Base-by-base conservation (phyloP, 2,113 vertebrate species). In the Pandion haliaetus region DNA sequence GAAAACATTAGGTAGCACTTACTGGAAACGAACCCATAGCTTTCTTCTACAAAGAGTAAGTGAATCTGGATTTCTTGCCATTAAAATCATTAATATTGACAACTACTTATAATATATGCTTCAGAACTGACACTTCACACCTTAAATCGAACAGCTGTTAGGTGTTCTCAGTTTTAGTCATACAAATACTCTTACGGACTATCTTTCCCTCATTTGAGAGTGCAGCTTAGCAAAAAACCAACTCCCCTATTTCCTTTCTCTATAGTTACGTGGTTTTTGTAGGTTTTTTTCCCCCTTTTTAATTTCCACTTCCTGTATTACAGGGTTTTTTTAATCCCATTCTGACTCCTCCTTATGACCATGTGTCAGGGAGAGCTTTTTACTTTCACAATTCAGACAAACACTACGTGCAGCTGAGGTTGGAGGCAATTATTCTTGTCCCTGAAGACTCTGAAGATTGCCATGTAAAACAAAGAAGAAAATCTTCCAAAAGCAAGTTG, bases 401-500 rank as follows among this genome's bases (percentile, higher is more conserved):
- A 36, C 38, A 21, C 50, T 66, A 40, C 0, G 1, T 23, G 38
- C 47, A 74, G 59, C 88, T 59, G 20, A 90, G 55, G 52, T 47
- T 55, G 69, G 26, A 93, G 32, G 59, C 47, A 62, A 52, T 88
- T 82, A 79, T 29, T 73, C 78, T 24, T 25, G 13, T 72, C 58
- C 58, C 42, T 28, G 17, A 88, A 92, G 76, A 58, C 71, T 81
- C 10, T n/a, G 34, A 29, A 90, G 59, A 70, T 8, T 62, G 28
- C 58, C 84, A 72, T 1, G 14, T 52, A 76, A 92, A 88, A 83
- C 71, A 92, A 65, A 82, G 55, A 49, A 42, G 40, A 90, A 52
- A 83, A n/a, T 65, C 42, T 86, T 88, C 76, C 92, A 82, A 36
- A 23, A 85, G 74, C 95, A 94, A 87, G 84, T 85, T 90, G 57